These are phyloP conservation scores for Dione vanillae DNA, from an alignment of 2,888 invertebrate species.

Conservation along the genomic window DNA sequence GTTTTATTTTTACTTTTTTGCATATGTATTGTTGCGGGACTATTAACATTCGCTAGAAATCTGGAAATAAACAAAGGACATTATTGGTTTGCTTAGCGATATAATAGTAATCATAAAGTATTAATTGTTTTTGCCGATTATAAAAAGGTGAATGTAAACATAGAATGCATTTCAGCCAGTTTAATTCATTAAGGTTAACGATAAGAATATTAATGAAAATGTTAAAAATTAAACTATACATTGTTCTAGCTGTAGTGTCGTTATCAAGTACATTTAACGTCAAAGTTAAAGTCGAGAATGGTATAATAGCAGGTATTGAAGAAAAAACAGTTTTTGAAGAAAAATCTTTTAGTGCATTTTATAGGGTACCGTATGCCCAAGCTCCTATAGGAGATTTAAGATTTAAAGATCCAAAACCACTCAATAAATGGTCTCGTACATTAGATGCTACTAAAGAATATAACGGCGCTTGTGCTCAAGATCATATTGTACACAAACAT, in stretches of 20 bases:
- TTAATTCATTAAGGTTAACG: slow-evolving; percentile 24
- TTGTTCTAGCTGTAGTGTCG: slow-evolving; percentile 50
- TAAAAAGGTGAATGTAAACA: slow-evolving; percentile 36
- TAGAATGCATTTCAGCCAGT: slow-evolving; percentile 7
- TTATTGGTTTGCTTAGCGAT: neutral
- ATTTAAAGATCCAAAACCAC: slow-evolving; percentile 68
- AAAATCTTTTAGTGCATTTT: slow-evolving; percentile 67
- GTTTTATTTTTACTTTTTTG: slow-evolving; percentile 60
- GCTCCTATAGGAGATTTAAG: slow-evolving; percentile 65
- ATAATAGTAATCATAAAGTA: neutral
- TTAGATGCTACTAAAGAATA: slow-evolving; percentile 83
- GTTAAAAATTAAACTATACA: slow-evolving; percentile 51
- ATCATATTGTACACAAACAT: slow-evolving; percentile 73
- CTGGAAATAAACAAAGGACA: slow-evolving; percentile 57
- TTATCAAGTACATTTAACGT: slow-evolving; percentile 52
- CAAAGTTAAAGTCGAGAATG: slow-evolving; percentile 65
- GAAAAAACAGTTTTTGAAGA: slow-evolving; percentile 61
- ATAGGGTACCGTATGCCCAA: slow-evolving; percentile 73
- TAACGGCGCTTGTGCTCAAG: slow-evolving; percentile 85
- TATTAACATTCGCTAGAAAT: slow-evolving; percentile 68
- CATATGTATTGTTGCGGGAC: slow-evolving; percentile 56
- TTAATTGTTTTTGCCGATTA: neutral
- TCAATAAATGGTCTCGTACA: slow-evolving; percentile 75
- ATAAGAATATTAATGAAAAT: slow-evolving; percentile 42
- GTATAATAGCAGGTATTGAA: slow-evolving; percentile 61